phyloP scores from a whole-genome alignment of 2,797 vertebrate genomes.

The Adrianichthys oophorus region DNA sequence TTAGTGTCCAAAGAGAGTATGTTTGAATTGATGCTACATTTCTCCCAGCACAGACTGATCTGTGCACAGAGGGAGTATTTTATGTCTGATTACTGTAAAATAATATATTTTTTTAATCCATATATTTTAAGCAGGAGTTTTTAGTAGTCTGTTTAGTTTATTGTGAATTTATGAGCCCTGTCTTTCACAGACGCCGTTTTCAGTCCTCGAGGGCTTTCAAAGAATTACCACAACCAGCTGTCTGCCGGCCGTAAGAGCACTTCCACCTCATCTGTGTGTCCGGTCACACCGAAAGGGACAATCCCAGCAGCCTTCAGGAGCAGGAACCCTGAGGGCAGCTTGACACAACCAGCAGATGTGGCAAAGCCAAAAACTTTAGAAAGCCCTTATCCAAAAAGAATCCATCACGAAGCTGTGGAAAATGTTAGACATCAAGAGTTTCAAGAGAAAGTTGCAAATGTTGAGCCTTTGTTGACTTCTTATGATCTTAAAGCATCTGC shows the following conservation, averaged over 20 bases:
- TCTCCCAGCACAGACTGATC: not conserved
- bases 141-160: conserved; percentile 17
- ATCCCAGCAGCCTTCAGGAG: conserved; percentile 22
- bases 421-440: conserved; percentile 60
- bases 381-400: conserved; percentile 50
- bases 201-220: conserved; percentile 50
- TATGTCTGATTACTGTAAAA: not conserved
- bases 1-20: conserved; percentile 62
- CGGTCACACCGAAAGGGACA: conserved; percentile 12
- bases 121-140: not conserved
- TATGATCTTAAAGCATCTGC: conserved; percentile 24
- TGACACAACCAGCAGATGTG: conserved; percentile 6
- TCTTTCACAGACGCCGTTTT: conserved; percentile 64
- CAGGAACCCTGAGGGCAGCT: conserved; percentile 29
- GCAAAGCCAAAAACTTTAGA: conserved; percentile 20
- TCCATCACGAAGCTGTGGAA: conserved; percentile 52
- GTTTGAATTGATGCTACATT: too few species aligned
- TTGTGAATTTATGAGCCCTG: conserved; percentile 52
- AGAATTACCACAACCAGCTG: conserved; percentile 46
- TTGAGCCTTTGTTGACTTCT: conserved; percentile 51
- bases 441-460: conserved; percentile 53
- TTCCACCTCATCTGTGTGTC: conserved; percentile 31
- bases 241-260: conserved; percentile 32
- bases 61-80: not conserved
- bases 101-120: not conserved